phyloP scores from a whole-genome alignment of 2,113 vertebrate species.

The Maylandia zebra region DNA sequence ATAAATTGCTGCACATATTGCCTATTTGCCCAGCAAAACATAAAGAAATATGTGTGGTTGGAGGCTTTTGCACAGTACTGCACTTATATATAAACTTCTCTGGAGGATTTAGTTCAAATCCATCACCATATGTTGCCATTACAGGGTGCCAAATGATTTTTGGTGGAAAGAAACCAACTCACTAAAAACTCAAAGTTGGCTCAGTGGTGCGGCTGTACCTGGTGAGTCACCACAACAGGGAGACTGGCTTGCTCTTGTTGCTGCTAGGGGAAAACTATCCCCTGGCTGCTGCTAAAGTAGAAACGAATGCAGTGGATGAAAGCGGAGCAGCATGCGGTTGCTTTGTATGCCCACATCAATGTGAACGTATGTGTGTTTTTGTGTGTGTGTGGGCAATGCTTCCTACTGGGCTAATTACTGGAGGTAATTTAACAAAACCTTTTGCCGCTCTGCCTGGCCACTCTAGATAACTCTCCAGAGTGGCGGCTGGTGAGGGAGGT shows the following conservation, averaged over 20 bases:
- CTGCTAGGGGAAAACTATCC: neutral
- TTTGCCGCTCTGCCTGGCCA: constrained; percentile 45
- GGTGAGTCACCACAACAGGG: constrained; percentile 11
- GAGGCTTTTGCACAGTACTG: neutral
- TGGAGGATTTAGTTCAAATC: neutral
- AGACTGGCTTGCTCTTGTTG: neutral
- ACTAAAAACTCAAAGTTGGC: neutral
- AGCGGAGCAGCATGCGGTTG: constrained; percentile 1
- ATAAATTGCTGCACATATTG: neutral
- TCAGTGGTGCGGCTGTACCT: neutral
- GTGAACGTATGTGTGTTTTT: neutral
- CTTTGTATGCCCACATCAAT: neutral
- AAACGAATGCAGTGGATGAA: constrained; percentile 27
- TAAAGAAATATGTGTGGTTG: neutral
- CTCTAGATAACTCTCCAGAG: constrained; percentile 56
- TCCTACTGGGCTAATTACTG: constrained; percentile 52
- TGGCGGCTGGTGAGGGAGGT: neutral
- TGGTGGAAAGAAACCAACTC: neutral
- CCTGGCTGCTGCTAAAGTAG: neutral
- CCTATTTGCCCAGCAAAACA: neutral
- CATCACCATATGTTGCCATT: neutral
- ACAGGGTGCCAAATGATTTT: neutral
- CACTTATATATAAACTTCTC: neutral
- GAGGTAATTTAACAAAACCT: constrained; percentile 54
- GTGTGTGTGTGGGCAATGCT: constrained; percentile 5